These are phyloP conservation scores for Cydia pomonella DNA, from an alignment of 1,140 invertebrate genomes.

Conservation along the genomic window DNA sequence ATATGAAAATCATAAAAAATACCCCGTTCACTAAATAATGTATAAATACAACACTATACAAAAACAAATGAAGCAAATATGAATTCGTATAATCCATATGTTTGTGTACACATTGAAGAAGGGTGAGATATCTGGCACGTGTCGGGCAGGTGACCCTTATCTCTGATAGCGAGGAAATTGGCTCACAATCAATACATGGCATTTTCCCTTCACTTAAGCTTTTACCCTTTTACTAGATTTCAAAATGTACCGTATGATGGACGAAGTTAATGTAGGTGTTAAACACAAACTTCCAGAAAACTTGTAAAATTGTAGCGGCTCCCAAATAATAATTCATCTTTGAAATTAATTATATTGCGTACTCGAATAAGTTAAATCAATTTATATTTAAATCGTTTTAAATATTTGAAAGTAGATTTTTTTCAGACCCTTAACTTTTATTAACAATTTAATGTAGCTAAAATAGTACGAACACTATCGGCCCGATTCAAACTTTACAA, in stretches of 20 bases:
- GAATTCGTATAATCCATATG: background rate
- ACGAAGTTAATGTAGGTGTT: background rate
- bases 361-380: too few relatives aligned
- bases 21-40: too few relatives aligned
- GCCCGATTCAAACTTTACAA: too few relatives aligned
- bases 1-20: too few relatives aligned
- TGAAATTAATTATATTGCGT: too few relatives aligned
- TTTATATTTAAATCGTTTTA: too few relatives aligned
- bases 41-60: too few relatives aligned
- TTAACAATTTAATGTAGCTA: background rate
- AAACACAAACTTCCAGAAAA: background rate
- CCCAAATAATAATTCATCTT: too few relatives aligned
- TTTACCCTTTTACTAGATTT: background rate
- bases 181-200: constrained; percentile 70
- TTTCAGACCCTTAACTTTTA: too few relatives aligned
- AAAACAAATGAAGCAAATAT: too few relatives aligned
- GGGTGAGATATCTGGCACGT: constrained; percentile 67
- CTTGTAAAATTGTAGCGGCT: too few relatives aligned
- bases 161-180: constrained; percentile 71
- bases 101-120: constrained; percentile 53
- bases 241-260: background rate
- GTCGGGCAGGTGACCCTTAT: constrained; percentile 68
- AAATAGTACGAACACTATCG: background rate
- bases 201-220: constrained; percentile 50
- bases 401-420: too few relatives aligned